Base-by-base conservation (phyloP, 2,888 invertebrate species). In the Campoplex nolae region DNA sequence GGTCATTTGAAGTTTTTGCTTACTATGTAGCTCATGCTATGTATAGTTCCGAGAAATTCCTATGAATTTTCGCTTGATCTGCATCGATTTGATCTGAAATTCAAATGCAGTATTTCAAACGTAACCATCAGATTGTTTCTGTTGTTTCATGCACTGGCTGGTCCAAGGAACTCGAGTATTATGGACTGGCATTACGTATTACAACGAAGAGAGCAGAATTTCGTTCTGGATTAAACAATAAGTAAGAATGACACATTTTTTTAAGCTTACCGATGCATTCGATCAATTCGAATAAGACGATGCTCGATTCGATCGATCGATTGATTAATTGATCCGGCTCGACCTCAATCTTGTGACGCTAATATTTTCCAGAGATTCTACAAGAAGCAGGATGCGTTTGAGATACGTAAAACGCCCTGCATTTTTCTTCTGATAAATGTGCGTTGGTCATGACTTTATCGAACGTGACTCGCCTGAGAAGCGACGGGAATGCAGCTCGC, bases 401-500 rank as follows among this genome's bases (percentile, higher is more conserved):
- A 28, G n/a, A 54, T 70, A 56, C 38, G n/a, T 38, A 9, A n/a
- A 73, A 62, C 48, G 58, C 18, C 38, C 8, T 38, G 0, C 0
- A 74, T 74, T 65, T 74, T 77, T 2, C n/a, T 9, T 42, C 32
- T 9, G 16, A 58, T 35, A n/a, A 38, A 13, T 62, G 45, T 58
- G 18, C 48, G 74, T 9, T 28, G 56, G 56, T 74, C 48, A 77
- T 56, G 67, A 45, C 58, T 78, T 42, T 71, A 38, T 51, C 80
- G 58, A 58, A 76, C 86, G 86, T 83, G 83, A 80, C 86, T 38
- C 16, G 86, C 48, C 11, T 80, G 35, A 54, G 56, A n/a, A 51
- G 8, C 28, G 28, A 16, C 83, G 45, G 23, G 65, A 70, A 11
- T 28, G 18, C 62, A 70, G 62, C 18, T 23, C 9, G 11, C 62